Evolutionary conservation across 2,113 vertebrate genomes (phyloP).

Genomic region (Syngnathoides biaculeatus): DNA sequence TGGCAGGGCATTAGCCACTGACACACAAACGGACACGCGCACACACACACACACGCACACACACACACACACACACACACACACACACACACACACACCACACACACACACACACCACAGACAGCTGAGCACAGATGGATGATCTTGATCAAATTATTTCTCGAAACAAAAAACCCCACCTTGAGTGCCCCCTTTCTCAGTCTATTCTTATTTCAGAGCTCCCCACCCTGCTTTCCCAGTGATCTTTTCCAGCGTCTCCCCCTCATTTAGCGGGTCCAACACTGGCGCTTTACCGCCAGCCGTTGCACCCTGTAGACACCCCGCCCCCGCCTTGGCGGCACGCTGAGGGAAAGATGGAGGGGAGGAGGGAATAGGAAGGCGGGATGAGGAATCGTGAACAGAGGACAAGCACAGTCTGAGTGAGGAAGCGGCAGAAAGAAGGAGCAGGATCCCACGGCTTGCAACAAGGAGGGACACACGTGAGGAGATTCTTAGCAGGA

Average conservation of each 20-base stretch:
- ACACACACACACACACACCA: constrained; percentile 18
- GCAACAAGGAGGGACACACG: constrained; percentile 54
- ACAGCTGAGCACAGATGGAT: constrained; percentile 35
- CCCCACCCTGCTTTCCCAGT: constrained; percentile 10
- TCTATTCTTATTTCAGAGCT: neutral
- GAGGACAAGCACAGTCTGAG: constrained; percentile 52
- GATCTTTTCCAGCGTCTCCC: constrained; percentile 23
- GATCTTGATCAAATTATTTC: constrained; percentile 14
- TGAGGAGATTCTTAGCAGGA: constrained; percentile 37
- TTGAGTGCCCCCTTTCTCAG: neutral
- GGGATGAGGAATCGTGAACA: constrained; percentile 63
- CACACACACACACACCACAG: constrained; percentile 3
- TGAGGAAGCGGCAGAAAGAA: constrained; percentile 31
- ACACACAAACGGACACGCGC: constrained; percentile 17
- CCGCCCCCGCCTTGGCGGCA: constrained; percentile 20
- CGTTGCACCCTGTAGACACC: constrained; percentile 4
- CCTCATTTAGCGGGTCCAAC: constrained; percentile 42
- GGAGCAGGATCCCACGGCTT: constrained; percentile 33
- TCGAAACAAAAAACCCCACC: constrained; percentile 3
- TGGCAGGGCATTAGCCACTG: neutral
- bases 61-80: constrained; percentile 17
- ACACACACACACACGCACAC: too few relatives aligned
- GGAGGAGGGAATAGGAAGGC: constrained; percentile 37
- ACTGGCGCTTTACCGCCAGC: constrained; percentile 33
- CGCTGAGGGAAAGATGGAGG: constrained; percentile 41